Base-by-base conservation (phyloP, 2,797 vertebrate species). In the Hoplostethus atlanticus region DNA sequence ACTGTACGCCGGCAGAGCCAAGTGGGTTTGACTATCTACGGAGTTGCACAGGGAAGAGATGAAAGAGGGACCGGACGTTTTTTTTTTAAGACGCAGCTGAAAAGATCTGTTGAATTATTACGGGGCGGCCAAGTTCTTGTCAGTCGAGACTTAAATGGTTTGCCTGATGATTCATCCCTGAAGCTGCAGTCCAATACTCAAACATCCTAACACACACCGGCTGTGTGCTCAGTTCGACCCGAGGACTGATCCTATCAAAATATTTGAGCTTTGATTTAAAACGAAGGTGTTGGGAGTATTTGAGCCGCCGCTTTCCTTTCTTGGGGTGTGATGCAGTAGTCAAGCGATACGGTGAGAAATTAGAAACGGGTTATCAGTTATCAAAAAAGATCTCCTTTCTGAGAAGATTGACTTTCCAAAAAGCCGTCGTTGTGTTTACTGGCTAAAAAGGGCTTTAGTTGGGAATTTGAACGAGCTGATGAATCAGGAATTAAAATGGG, bases 401-500 rank as follows among this genome's bases (percentile, higher is more conserved):
- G 13, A 56, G 34, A 15, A 3, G 31, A 16, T 36, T 36, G 54
- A 36, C 54, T 36, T 53, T 34, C 11, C 17, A 21, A 21, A 25
- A 53, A 44, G 9, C 42, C 42, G 9, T 13, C 42, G 1, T 44
- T 44, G 42, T 44, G 42, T 44, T 44, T 44, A 13, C 9, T 12
- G 51, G 51, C 51, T 25, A 3, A 2, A 56, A 34, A 21, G 1
- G 9, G 7, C 31, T 9, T 28, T 7, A 36, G 31, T 16, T 15
- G n/a, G 17, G 53, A 28, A 70, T 34, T 40, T 36, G 9, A 71
- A 50, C 63, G 47, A 61, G 54, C 28, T 8, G 1, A 13, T 56
- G 62, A 55, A 38, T 81, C 72, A 65, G 48, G 66, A 60, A 36
- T 51, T 65, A 61, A 44, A 54, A 71, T 55, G 34, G 38, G n/a